These are phyloP conservation scores for Arctocebus calabarensis DNA, from an alignment of 2,797 vertebrate species.

Conservation along the genomic window DNA sequence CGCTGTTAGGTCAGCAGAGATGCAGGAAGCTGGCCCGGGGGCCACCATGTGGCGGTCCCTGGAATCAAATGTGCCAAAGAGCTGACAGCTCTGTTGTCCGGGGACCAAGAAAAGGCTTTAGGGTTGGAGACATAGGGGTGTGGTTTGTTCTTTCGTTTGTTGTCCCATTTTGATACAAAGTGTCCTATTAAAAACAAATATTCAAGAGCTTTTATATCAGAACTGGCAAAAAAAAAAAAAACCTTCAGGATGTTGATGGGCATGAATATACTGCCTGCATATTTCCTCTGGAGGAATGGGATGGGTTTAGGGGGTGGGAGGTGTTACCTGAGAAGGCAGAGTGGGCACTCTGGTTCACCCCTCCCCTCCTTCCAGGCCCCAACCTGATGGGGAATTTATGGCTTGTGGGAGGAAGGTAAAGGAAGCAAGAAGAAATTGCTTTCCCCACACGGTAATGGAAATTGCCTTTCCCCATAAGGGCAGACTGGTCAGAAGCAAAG, in stretches of 20 bases:
- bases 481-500: neutral
- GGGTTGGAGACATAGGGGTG: neutral
- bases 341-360: neutral
- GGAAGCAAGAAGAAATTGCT: constrained; percentile 19
- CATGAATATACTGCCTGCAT: neutral
- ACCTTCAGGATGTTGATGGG: neutral
- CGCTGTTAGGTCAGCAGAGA: neutral
- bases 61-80: neutral
- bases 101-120: neutral
- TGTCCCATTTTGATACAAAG: neutral
- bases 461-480: neutral
- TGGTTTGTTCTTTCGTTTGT: neutral
- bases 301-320: too few species aligned
- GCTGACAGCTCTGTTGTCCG: neutral
- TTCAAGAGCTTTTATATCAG: neutral
- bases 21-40: neutral
- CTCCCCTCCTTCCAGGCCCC: neutral
- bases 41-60: neutral
- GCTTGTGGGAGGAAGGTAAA: constrained; percentile 16
- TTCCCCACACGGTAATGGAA: constrained; percentile 19
- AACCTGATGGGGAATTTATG: neutral
- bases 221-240: neutral
- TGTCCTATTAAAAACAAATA: neutral
- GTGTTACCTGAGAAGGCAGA: neutral
- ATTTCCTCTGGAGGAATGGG: neutral